phyloP scores from a whole-genome alignment of 1,140 invertebrate species.

The Drosophila navojoa region DNA sequence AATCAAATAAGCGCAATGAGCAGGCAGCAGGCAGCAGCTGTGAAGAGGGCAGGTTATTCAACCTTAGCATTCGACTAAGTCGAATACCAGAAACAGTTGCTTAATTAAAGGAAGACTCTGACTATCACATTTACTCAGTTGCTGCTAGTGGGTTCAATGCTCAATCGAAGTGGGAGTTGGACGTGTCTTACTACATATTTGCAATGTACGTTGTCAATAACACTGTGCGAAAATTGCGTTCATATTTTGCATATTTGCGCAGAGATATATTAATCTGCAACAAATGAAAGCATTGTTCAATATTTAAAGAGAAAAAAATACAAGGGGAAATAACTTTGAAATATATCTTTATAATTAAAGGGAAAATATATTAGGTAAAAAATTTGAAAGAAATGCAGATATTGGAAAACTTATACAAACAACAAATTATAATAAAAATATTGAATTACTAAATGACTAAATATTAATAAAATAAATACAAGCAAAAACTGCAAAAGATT shows the following conservation, averaged over 20 bases:
- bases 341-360: background rate
- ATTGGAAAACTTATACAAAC: too few relatives aligned
- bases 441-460: too few relatives aligned
- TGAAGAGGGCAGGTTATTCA: constrained; percentile 61
- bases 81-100: constrained; percentile 16
- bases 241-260: background rate
- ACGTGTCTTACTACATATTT: background rate
- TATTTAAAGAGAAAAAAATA: background rate
- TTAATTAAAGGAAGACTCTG: constrained; percentile 20
- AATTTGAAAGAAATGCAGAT: too few relatives aligned
- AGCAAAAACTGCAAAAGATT: too few relatives aligned
- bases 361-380: background rate
- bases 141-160: constrained; percentile 6
- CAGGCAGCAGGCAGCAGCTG: constrained; percentile 14
- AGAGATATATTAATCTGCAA: background rate
- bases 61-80: constrained; percentile 39
- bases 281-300: background rate
- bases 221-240: constrained; percentile 7
- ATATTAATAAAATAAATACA: too few relatives aligned
- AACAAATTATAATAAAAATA: too few relatives aligned
- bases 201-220: background rate
- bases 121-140: constrained; percentile 9
- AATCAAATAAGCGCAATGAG: constrained; percentile 30
- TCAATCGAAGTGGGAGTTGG: background rate
- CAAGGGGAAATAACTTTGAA: background rate